A percentile compares a stretch with the other conserved stretches of the same genome.
Conservation (phyloP, 2,888 invertebrate species). For the Priocnemis perturbator region DNA sequence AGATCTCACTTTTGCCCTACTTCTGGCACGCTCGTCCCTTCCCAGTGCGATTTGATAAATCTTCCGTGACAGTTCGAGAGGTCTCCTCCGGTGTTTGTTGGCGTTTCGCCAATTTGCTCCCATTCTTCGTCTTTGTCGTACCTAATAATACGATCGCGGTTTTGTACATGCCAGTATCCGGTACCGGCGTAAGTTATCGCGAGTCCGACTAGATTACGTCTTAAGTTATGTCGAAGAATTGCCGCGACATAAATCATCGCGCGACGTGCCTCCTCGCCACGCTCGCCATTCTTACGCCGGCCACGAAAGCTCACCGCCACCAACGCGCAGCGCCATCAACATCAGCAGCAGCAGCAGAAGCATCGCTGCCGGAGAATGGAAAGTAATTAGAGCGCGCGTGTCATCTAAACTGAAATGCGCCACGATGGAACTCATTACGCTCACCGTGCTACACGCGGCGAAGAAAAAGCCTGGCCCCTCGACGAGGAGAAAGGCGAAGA, state of each 20-base stretch:
- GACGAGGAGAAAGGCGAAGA: no score
- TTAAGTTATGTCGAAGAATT: conserved; percentile 11
- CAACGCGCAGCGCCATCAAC: neutral
- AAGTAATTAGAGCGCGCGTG: conserved; percentile 40
- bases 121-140: no score
- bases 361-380: no score
- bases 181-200: no score
- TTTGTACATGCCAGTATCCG: conserved; percentile 1
- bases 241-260: conserved; percentile 31
- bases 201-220: conserved; percentile 24
- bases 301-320: conserved; percentile 7
- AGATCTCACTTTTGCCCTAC: conserved; percentile 31
- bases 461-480: conserved; percentile 17
- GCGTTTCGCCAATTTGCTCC: no score
- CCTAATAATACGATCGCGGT: neutral
- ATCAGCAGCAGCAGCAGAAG: no score
- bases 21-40: conserved; percentile 20
- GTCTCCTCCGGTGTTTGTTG: no score
- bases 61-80: no score
- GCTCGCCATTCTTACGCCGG: no score
- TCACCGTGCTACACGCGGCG: conserved; percentile 14
- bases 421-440: conserved; percentile 29
- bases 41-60: no score
- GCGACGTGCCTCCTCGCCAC: no score
- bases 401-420: conserved; percentile 32